Evolutionary conservation across 1,140 invertebrate genomes (phyloP), one percentile per base, ranked within the genome.

Genomic region (Philotrypesis tridentata): DNA sequence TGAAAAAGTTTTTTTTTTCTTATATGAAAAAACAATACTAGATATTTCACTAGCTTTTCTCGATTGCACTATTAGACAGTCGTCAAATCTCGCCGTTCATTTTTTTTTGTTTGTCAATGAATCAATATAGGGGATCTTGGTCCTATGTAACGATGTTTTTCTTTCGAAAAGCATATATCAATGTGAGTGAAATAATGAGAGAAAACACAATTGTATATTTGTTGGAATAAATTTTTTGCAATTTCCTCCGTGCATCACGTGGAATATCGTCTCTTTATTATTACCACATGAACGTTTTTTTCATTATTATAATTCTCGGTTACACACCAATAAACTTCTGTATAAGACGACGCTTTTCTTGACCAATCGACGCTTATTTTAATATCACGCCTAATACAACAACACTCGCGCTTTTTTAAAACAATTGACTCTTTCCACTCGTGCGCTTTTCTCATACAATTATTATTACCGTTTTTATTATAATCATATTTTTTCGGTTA

Each of bases 261-360:
- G 75, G 67, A 78, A 77, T 21, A 71, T 73, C 25, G 43, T 82
- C 48, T 63, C 43, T 63, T 72, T 40, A 40, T 73, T 67, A 55
- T 83, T 68, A 85, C 43, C 65, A 82, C 84, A 82, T 80, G 79
- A 84, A 85, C 68, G 29, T 81, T 82, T 68, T 87, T 72, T 84
- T 79, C 63, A 82, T 85, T 87, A 83, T 86, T 88, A 88, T 88
- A 88, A 85, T 86, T 88, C 85, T 86, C 82, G 84, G 86, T 79
- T 86, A 87, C 80, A 89, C 79, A 83, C 83, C 83, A 87, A 82
- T 84, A 84, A 84, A 85, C 84, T 85, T 84, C 81, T 81, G 84
- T 74, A 65, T 25, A 70, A 67, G 68, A 43, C 31, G 70, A 40
- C 48, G 79, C 68, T 79, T 71, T 77, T 71, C 17, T 17, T 29